Evolutionary conservation across 2,113 vertebrate genomes (phyloP).

Genomic region (Osmerus mordax): DNA sequence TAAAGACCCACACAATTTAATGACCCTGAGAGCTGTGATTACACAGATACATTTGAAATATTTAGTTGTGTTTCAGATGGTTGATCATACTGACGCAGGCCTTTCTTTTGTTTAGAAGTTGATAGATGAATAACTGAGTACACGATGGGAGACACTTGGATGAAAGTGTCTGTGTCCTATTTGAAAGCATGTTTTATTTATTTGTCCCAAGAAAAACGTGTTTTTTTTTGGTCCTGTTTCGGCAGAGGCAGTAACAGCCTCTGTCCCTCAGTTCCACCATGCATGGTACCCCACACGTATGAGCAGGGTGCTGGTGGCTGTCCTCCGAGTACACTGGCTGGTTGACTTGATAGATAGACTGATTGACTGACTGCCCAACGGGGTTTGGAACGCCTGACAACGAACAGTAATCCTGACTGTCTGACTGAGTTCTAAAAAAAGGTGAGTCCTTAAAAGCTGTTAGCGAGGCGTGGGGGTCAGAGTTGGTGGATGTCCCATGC

Average conservation of each 20-base stretch:
- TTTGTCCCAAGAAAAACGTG: not conserved
- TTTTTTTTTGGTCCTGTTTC: not conserved
- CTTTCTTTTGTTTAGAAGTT: too few species aligned
- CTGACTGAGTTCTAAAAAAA: not conserved
- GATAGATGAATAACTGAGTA: too few species aligned
- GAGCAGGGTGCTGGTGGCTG: too few species aligned
- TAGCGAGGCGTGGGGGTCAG: not conserved
- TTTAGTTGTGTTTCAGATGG: too few species aligned
- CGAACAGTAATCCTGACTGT: not conserved
- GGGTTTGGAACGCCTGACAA: too few species aligned
- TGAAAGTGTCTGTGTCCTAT: not conserved
- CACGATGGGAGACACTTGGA: not conserved
- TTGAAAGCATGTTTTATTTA: not conserved
- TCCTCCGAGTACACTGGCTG: too few species aligned
- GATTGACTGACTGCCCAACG: too few species aligned
- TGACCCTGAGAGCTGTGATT: too few species aligned
- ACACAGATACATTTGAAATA: too few species aligned
- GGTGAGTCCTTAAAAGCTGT: slow-evolving; percentile 7
- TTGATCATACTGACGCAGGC: too few species aligned
- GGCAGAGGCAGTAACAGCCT: not conserved
- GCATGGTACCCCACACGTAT: not conserved
- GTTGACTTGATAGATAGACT: too few species aligned
- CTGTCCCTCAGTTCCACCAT: not conserved
- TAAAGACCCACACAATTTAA: too few species aligned
- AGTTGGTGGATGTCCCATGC: slow-evolving; percentile 35